Conservation (phyloP, 2,888 invertebrate species). For the Chrysina gloriosa region DNA sequence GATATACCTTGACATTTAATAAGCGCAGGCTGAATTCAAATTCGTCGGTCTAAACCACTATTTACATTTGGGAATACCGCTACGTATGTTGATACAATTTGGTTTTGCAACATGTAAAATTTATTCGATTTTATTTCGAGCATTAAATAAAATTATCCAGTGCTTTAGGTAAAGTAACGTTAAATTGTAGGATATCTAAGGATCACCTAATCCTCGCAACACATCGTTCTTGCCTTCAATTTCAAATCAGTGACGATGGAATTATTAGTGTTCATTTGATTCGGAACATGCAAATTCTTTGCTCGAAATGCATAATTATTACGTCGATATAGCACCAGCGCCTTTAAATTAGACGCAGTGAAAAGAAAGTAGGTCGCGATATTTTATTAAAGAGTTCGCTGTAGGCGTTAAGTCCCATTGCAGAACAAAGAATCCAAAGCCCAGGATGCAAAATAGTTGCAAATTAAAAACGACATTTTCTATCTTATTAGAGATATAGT, state of each 20-base stretch:
- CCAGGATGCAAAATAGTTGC: not conserved
- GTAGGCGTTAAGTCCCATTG: conserved; percentile 18
- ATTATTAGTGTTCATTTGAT: not conserved
- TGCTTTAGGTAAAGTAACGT: not conserved
- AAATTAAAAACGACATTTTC: not conserved
- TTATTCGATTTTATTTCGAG: too few species aligned
- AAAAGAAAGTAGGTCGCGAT: conserved; percentile 25
- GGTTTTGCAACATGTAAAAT: too few species aligned
- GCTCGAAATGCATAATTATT: conserved; percentile 13
- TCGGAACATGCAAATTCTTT: not conserved
- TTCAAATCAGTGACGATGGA: conserved; percentile 10
- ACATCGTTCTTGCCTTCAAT: not conserved
- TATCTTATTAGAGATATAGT: too few species aligned
- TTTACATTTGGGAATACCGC: too few species aligned
- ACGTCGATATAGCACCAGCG: not conserved
- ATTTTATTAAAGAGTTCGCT: conserved; percentile 13
- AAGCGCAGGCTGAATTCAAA: too few species aligned
- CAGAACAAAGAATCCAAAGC: not conserved
- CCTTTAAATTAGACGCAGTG: conserved; percentile 11
- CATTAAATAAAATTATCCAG: too few species aligned
- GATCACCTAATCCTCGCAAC: not conserved
- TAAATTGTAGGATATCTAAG: not conserved
- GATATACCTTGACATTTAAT: too few species aligned
- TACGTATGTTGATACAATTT: too few species aligned
- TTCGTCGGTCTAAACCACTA: too few species aligned